phyloP scores from a whole-genome alignment of 2,797 vertebrate species.

The Oceanodroma leucorhoa region DNA sequence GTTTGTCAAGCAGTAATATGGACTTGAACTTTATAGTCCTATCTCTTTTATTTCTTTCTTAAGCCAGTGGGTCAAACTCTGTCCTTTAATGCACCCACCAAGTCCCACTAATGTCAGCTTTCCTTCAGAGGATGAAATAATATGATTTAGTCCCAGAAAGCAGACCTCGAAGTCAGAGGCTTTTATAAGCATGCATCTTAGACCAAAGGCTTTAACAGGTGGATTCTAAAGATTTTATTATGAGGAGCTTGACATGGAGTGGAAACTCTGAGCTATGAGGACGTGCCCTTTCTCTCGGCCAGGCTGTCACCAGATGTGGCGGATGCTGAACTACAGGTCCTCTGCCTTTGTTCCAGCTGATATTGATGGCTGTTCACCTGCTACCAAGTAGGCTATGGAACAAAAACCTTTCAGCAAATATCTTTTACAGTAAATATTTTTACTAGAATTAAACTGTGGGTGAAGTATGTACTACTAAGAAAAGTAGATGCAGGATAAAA shows the following conservation, averaged over 20 bases:
- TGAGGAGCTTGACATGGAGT: conserved; percentile 7
- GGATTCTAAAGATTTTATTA: conserved; percentile 41
- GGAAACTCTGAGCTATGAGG: background rate
- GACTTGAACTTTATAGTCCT: background rate
- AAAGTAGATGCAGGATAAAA: background rate
- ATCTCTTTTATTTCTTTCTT: background rate
- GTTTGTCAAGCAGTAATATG: background rate
- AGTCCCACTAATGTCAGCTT: conserved; percentile 43
- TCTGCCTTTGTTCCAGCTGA: background rate
- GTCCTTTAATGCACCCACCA: conserved; percentile 20
- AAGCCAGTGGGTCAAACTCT: conserved; percentile 17
- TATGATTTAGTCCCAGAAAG: conserved; percentile 44
- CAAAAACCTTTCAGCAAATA: background rate
- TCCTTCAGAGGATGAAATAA: conserved; percentile 49
- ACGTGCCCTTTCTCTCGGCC: background rate
- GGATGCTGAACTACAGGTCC: background rate
- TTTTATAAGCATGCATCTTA: conserved; percentile 52
- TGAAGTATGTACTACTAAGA: background rate
- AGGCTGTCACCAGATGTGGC: background rate
- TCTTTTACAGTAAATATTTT: background rate
- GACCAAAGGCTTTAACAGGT: conserved; percentile 21
- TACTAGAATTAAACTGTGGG: background rate
- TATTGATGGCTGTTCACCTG: background rate
- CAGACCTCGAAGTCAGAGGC: conserved; percentile 45
- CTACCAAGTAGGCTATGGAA: background rate